phyloP scores from a whole-genome alignment of 2,888 invertebrate species.

The Neria commutata region DNA sequence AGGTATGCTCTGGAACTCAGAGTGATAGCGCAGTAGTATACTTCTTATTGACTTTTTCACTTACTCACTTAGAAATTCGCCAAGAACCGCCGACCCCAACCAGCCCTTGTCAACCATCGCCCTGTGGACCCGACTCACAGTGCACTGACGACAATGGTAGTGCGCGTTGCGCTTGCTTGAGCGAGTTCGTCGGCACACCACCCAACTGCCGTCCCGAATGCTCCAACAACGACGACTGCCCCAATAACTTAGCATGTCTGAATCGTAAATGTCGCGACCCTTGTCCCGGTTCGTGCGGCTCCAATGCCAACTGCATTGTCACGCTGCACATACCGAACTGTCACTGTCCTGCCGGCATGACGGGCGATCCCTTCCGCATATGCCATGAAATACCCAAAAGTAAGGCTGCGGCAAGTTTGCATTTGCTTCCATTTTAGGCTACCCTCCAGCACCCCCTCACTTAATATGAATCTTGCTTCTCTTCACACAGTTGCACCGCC shows the following conservation, averaged over 20 bases:
- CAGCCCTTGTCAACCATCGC: conserved; percentile 75
- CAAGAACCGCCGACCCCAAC: conserved; percentile 22
- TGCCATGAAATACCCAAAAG: conserved; percentile 62
- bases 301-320: conserved; percentile 75
- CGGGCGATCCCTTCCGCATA: conserved; percentile 77
- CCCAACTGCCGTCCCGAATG: conserved; percentile 77
- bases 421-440: conserved; percentile 39
- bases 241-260: conserved; percentile 70
- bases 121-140: conserved; percentile 78
- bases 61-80: conserved; percentile 25
- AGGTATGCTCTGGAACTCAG: conserved; percentile 35
- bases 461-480: not conserved
- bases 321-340: conserved; percentile 80
- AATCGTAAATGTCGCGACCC: conserved; percentile 77
- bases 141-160: conserved; percentile 69
- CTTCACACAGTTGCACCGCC: conserved; percentile 37
- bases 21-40: not conserved
- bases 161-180: conserved; percentile 72
- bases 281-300: conserved; percentile 80
- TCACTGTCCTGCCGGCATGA: conserved; percentile 69
- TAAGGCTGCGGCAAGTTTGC: conserved; percentile 41
- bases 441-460: not conserved
- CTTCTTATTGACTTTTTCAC: not conserved
- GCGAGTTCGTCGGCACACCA: conserved; percentile 74
- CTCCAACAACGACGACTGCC: conserved; percentile 73